These are phyloP conservation scores for Diplodus sargus DNA, from an alignment of 2,797 vertebrate species.

Conservation along the genomic window DNA sequence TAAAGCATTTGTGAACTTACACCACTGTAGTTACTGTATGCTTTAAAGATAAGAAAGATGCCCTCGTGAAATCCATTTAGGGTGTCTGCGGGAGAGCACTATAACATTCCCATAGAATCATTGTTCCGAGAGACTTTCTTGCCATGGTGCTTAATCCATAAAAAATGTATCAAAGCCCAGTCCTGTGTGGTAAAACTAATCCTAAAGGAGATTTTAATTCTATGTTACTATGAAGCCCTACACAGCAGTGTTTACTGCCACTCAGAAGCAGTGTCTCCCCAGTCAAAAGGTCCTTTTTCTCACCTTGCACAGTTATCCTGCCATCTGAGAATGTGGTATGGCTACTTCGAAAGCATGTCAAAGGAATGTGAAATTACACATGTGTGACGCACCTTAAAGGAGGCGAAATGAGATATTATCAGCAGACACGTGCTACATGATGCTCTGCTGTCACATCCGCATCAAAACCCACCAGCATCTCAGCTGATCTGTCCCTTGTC, in stretches of 20 bases:
- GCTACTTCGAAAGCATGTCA: conserved; percentile 23
- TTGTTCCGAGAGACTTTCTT: background rate
- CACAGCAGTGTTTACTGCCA: background rate
- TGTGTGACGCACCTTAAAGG: conserved; percentile 8
- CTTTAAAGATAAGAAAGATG: background rate
- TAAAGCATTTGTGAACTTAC: background rate
- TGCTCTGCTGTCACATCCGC: background rate
- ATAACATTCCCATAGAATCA: background rate
- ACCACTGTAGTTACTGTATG: background rate
- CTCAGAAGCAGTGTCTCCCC: background rate
- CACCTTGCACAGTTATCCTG: background rate
- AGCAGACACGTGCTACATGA: background rate
- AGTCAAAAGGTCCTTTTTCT: background rate
- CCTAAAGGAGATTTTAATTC: conserved; percentile 3
- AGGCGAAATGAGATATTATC: background rate
- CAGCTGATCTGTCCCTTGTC: background rate
- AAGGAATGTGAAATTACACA: conserved; percentile 31
- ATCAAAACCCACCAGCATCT: background rate
- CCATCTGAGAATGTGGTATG: conserved; percentile 39
- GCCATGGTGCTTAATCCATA: background rate
- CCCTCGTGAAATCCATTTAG: background rate
- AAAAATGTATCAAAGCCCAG: background rate
- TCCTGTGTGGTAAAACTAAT: conserved; percentile 2
- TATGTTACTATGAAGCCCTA: background rate
- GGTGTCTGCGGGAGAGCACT: background rate